Conservation (phyloP, 2,888 invertebrate species). For the Synanthedon myopaeformis region DNA sequence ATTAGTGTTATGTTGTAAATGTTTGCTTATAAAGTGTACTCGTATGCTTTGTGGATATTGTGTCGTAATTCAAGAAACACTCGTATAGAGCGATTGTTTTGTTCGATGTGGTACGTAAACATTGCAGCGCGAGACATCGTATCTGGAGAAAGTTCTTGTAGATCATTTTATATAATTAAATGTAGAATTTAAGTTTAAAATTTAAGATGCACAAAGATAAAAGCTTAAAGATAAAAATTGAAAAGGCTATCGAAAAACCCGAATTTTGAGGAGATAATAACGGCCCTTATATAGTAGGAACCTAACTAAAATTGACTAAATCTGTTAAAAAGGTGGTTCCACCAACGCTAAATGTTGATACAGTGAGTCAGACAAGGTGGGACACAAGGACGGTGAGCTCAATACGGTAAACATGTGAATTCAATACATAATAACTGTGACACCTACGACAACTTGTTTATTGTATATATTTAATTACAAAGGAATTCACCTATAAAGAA, state of each 20-base stretch:
- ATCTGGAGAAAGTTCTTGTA: slow-evolving; percentile 35
- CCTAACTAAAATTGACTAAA: slow-evolving; percentile 6
- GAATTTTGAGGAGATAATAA: no score
- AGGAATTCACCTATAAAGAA: no score
- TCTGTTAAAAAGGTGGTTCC: slow-evolving; percentile 43
- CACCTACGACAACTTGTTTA: slow-evolving; percentile 5
- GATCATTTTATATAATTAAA: no score
- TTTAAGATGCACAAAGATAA: no score
- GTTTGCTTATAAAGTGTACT: not conserved
- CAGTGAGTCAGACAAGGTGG: slow-evolving; percentile 53
- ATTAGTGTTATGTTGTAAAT: not conserved
- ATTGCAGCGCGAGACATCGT: slow-evolving; percentile 17
- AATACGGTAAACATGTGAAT: slow-evolving; percentile 41
- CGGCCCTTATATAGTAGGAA: no score
- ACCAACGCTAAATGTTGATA: slow-evolving; percentile 55
- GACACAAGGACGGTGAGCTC: slow-evolving; percentile 60
- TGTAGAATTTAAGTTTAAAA: no score
- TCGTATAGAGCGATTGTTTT: slow-evolving; percentile 31
- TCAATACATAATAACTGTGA: slow-evolving; percentile 24
- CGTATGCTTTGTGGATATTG: not conserved
- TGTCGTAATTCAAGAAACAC: slow-evolving; percentile 1
- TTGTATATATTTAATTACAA: no score
- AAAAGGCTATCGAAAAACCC: no score
- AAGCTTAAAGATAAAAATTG: no score
- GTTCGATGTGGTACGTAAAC: slow-evolving; percentile 24